Evolutionary conservation across 2,797 vertebrate genomes (phyloP), one percentile per base, ranked within the genome.

Genomic region (Cyprinodon diabolis): DNA sequence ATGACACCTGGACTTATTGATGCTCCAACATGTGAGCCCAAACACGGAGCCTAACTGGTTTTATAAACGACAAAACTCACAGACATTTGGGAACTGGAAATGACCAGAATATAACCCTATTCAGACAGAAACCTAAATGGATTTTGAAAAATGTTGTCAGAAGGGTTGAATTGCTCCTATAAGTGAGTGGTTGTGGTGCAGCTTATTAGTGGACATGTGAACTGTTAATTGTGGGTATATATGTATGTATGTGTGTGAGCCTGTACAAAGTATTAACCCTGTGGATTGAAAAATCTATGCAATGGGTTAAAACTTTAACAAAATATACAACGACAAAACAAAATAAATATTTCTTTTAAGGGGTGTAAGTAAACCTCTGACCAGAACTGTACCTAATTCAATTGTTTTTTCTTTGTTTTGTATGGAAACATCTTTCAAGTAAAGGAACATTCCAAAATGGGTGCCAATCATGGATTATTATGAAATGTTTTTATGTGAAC

Each of bases 401-500:
- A 17, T 17, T 51, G 47, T 49, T 49, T 13, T 14, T 49, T 49
- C 13, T 48, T 15, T 51, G 15, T 19, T 14, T 51, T 51, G 17
- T 51, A 17, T 66, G 40, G 23, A 68, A 7, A 62, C 13, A 3
- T 57, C 25, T 71, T 49, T 72, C 56, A 47, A 72, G 60, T 60
- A 78, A 35, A 21, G 25, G 47, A 79, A 66, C 7, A 37, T 60
- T 74, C 45, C 54, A 37, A 5, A 66, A 25, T 12, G 58, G 68
- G 76, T 77, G 78, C 71, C 71, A 77, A 43, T 63, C n/a, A 1
- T 55, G 15, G 47, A 49, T 68, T 52, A 35, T 52, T 70, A 45
- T 17, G 6, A 69, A n/a, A 35, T 47, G 13, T 57, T n/a, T 30
- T 23, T 45, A 63, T 74, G n/a, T 58, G 55, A 4, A 63, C 37